phyloP scores from a whole-genome alignment of 2,888 invertebrate genomes.

The Vesta saturnalis region DNA sequence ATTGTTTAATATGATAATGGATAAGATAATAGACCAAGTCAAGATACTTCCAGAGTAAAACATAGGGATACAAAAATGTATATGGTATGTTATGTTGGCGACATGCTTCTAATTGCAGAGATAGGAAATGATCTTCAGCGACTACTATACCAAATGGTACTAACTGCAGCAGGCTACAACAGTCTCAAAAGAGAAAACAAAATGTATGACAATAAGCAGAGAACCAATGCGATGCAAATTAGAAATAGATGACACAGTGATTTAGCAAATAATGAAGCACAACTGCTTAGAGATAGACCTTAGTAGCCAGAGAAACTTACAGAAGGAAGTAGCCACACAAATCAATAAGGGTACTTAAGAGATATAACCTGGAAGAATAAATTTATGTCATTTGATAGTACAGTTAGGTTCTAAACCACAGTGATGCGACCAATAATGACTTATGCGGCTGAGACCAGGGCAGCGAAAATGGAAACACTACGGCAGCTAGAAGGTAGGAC shows the following conservation, averaged over 20 bases:
- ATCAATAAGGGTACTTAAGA: too few species aligned
- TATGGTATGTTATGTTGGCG: not conserved
- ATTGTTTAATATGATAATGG: not conserved
- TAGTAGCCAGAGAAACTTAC: too few species aligned
- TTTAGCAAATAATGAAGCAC: not conserved
- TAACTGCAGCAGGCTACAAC: not conserved
- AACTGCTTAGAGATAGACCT: not conserved
- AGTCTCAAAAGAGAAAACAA: not conserved
- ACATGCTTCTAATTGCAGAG: not conserved
- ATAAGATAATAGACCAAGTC: not conserved
- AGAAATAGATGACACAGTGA: not conserved
- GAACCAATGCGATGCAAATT: not conserved
- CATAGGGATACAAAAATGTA: not conserved
- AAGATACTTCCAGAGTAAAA: not conserved
- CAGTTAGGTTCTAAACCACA: too few species aligned
- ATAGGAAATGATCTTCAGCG: not conserved
- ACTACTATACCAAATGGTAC: not conserved
- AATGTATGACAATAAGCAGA: not conserved
- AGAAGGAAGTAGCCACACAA: too few species aligned
- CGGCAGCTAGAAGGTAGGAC: too few species aligned
- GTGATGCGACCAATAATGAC: too few species aligned
- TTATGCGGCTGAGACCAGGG: too few species aligned
- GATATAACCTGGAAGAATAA: too few species aligned
- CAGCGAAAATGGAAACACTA: too few species aligned
- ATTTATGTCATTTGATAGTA: too few species aligned